Base-by-base conservation (phyloP, 2,797 vertebrate species). In the Chloroceryle amazona region DNA sequence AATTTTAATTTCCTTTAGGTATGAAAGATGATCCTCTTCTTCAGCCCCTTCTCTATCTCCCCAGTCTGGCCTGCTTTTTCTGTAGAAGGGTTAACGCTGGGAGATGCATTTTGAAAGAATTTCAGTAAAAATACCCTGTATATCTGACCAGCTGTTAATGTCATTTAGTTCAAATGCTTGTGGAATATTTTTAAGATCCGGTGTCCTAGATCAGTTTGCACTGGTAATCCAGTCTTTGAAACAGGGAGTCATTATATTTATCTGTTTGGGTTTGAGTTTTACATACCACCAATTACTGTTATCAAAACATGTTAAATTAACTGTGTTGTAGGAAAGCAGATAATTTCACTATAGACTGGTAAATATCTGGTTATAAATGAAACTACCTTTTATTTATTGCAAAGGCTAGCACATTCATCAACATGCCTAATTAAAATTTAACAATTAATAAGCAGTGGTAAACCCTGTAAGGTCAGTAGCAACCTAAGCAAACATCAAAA, bases 391-490 rank as follows among this genome's bases (percentile, higher is more conserved):
- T 97, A 96, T 97, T 97, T 98, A 97, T 92, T 96, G 96, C 96
- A 96, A 96, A 97, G 96, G 95, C 97, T 96, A 98, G 95, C 95
- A 97, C 92, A 96, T 98, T 97, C 97, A 96, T 98, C 96, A 96
- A 90, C 97, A 96, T 96, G 93, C 95, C 97, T 98, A 98, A 98
- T 98, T 98, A 98, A 98, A 98, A 98, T 97, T 92, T 98, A 97
- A 98, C 98, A 98, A 97, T 97, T 98, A 98, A 98, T 98, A 98
- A 98, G 96, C 94, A 95, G 95, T 96, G 96, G 90, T 94, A 94
- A 97, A 96, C 95, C 95, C 96, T 81, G 73, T 79, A 97, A 98
- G 98, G 98, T 98, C 98, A 97, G 96, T 57, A 71, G 80, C 96
- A 97, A 97, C 97, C 97, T 95, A 97, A 97, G 97, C 96, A 97